phyloP scores from a whole-genome alignment of 2,888 invertebrate genomes.

The Copidosoma aretas region DNA sequence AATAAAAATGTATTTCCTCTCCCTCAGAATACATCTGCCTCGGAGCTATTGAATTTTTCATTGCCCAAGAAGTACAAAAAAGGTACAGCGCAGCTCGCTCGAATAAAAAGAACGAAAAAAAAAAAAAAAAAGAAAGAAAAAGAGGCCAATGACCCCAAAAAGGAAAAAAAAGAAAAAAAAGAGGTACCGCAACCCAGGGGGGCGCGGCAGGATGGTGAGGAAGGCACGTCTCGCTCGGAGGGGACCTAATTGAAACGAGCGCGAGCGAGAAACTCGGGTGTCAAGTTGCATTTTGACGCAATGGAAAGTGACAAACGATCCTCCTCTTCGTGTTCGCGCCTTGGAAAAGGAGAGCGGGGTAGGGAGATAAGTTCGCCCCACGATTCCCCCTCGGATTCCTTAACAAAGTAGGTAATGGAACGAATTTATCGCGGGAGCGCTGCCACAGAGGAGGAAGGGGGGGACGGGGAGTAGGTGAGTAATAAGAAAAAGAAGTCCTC shows the following conservation, averaged over 20 bases:
- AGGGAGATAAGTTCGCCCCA: too few relatives aligned
- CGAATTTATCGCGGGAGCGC: constrained; percentile 22
- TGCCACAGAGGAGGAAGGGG: too few relatives aligned
- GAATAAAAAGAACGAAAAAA: neutral
- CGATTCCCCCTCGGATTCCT: constrained; percentile 5
- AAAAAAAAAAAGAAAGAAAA: neutral
- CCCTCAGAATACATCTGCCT: neutral
- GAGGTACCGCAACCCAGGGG: too few relatives aligned
- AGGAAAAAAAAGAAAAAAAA: neutral
- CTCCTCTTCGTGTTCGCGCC: too few relatives aligned
- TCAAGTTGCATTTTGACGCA: constrained; percentile 17
- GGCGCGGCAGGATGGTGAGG: neutral
- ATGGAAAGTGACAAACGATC: constrained; percentile 22
- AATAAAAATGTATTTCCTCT: neutral
- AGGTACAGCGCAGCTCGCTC: neutral
- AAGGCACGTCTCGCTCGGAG: neutral
- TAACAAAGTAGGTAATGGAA: constrained; percentile 22
- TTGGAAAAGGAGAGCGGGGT: neutral
- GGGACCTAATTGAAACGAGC: constrained; percentile 16
- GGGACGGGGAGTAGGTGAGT: too few relatives aligned
- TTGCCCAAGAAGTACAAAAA: neutral
- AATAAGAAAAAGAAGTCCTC: neutral
- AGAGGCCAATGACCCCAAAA: too few relatives aligned
- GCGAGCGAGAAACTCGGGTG: neutral
- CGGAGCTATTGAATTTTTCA: constrained; percentile 4